Base-by-base conservation (phyloP, 1,140 invertebrate genomes). In the Chelonus insularis region DNA sequence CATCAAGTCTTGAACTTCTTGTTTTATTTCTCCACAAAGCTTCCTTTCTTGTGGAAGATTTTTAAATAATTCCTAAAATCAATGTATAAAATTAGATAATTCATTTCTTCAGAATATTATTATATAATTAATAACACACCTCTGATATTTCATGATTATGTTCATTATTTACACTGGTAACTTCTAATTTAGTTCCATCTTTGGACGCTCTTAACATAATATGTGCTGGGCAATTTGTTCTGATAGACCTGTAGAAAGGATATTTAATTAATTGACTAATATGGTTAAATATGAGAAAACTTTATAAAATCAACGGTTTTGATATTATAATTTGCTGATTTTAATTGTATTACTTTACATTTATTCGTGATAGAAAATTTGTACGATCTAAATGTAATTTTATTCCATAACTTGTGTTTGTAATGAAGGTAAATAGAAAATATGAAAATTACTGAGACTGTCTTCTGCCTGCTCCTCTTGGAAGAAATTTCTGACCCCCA, bases 101-200 rank as follows among this genome's bases (percentile, higher is more conserved):
- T n/a, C n/a, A n/a, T n/a, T n/a, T n/a, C n/a, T n/a, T n/a, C n/a
- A n/a, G n/a, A n/a, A n/a, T n/a, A n/a, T n/a, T n/a, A n/a, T n/a
- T n/a, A n/a, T n/a, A n/a, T n/a, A n/a, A n/a, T n/a, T n/a, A n/a
- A n/a, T n/a, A n/a, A 14, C 25, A 14, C 65, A 73, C 77, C 68
- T 80, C 74, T 20, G 80, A 80, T 16, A 82, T 81, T 68, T 81
- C 79, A 43, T 82, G 81, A 72, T 82, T 82, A 60, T 82, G 81
- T 20, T 79, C 73, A 55, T 82, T 82, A 64, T 81, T 81, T 2
- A 82, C 77, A 63, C 77, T 79, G n/a, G 80, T 79, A 1, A 82
- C 81, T 73, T 82, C 81, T 20, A 82, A 57, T 60, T 81, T 78
- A 29, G 73, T 78, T 21, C 81, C 81, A 65, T 77, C 77, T 70